Percentiles rank a stretch among this genome's conserved stretches.
These are phyloP conservation scores for Drosophila conformis DNA, from an alignment of 2,888 invertebrate species.

Conservation along the genomic window DNA sequence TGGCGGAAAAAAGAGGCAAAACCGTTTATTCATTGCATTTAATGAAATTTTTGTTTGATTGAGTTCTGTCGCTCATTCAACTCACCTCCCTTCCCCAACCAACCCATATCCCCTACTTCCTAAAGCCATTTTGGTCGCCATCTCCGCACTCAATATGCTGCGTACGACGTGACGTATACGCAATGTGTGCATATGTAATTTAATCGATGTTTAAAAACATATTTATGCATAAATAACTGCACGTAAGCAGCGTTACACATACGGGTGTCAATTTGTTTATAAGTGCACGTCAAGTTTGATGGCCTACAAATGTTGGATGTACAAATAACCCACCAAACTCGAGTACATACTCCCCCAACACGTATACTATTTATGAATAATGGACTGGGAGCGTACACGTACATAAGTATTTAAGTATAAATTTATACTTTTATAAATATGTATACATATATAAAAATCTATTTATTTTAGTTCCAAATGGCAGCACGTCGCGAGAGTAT, in stretches of 20 bases:
- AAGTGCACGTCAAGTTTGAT: conserved; percentile 77
- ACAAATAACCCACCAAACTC: background rate
- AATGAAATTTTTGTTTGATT: conserved; percentile 57
- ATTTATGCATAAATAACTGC: conserved; percentile 66
- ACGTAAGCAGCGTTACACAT: conserved; percentile 44
- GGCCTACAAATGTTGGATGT: conserved; percentile 52
- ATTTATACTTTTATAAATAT: conserved; percentile 7
- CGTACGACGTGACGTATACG: conserved; percentile 41
- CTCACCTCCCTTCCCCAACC: background rate
- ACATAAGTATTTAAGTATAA: conserved; percentile 1
- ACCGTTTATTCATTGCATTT: conserved; percentile 69
- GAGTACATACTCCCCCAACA: conserved; percentile 13
- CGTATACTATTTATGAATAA: conserved; percentile 72
- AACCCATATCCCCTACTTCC: background rate
- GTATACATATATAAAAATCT: conserved; percentile 48
- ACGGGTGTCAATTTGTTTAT: conserved; percentile 61
- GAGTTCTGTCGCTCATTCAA: conserved; percentile 32
- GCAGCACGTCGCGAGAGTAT: conserved; percentile 72
- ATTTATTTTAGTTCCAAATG: conserved; percentile 77
- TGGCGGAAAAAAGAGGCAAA: conserved; percentile 30
- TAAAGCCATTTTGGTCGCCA: background rate
- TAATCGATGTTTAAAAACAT: conserved; percentile 57
- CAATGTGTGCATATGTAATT: conserved; percentile 68
- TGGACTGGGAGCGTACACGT: conserved; percentile 32
- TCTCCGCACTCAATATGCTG: conserved; percentile 1